Conservation (phyloP, 2,888 invertebrate genomes). For the Ectropis crepuscularia region DNA sequence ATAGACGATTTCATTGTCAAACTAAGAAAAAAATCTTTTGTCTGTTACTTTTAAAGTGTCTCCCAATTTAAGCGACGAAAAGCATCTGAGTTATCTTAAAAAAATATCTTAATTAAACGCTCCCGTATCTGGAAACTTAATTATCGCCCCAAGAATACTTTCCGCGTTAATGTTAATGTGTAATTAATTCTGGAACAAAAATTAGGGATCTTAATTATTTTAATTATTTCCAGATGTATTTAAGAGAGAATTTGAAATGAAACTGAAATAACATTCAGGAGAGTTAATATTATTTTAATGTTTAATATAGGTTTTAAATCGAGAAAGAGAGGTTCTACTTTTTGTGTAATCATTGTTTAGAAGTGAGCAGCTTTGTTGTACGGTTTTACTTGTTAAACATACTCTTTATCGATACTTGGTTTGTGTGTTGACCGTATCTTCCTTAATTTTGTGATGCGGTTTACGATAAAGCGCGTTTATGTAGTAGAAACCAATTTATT, state of each 20-base stretch:
- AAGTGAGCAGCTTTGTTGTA: too few relatives aligned
- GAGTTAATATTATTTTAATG: background rate
- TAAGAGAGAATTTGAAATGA: slow-evolving; percentile 6
- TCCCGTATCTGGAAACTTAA: slow-evolving; percentile 38
- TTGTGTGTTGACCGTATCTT: too few relatives aligned
- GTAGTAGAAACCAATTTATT: too few relatives aligned
- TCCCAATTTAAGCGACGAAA: slow-evolving; percentile 11
- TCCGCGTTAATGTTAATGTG: slow-evolving; percentile 45
- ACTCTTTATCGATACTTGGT: too few relatives aligned
- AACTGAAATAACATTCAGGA: slow-evolving; percentile 3
- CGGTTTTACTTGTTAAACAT: too few relatives aligned
- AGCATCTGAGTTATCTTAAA: slow-evolving; percentile 34
- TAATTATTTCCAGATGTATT: slow-evolving; percentile 14
- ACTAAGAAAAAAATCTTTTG: too few relatives aligned
- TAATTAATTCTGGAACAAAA: slow-evolving; percentile 44
- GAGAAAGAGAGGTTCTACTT: too few relatives aligned
- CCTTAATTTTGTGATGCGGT: too few relatives aligned
- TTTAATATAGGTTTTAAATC: too few relatives aligned
- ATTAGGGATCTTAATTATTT: slow-evolving; percentile 29
- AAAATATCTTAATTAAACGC: slow-evolving; percentile 45
- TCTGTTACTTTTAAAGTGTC: slow-evolving; percentile 8
- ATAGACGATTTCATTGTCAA: too few relatives aligned
- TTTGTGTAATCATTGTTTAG: too few relatives aligned
- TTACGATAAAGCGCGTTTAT: too few relatives aligned
- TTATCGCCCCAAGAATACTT: slow-evolving; percentile 40